phyloP scores from a whole-genome alignment of 35 echinoderm and acorn worm genomes.

The Strongylocentrotus purpuratus region DNA sequence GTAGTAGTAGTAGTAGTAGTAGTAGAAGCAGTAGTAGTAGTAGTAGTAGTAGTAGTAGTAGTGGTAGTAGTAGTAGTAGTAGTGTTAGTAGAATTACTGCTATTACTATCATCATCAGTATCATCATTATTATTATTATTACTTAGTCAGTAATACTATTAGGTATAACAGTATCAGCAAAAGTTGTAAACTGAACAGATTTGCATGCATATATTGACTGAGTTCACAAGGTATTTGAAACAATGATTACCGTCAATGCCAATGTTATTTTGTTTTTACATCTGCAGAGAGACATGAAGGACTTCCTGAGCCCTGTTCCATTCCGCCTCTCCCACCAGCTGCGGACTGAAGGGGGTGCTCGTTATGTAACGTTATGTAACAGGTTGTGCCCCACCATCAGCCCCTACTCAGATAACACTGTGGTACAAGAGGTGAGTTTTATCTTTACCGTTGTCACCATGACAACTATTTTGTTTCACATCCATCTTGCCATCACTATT shows the following conservation, averaged over 20 bases:
- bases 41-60: too few species aligned
- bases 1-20: too few species aligned
- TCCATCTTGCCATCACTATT: neutral
- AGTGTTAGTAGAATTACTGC: neutral
- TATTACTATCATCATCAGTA: too few species aligned
- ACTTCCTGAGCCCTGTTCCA: constrained; percentile 80
- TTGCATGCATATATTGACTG: neutral
- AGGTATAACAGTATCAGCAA: neutral
- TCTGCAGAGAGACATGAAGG: constrained; percentile 65
- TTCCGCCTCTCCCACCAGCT: constrained; percentile 73
- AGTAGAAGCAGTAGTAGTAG: too few species aligned
- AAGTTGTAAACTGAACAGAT: neutral
- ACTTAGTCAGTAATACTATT: neutral
- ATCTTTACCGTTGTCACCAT: neutral
- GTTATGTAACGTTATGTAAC: constrained; percentile 48
- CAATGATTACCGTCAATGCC: neutral
- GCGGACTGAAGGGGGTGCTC: constrained; percentile 16
- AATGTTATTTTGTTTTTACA: neutral
- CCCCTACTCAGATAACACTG: constrained; percentile 69
- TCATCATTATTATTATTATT: too few species aligned
- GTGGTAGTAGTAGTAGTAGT: too few species aligned
- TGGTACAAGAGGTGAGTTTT: constrained; percentile 69
- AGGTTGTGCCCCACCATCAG: constrained; percentile 72
- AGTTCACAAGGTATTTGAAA: neutral
- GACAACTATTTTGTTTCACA: neutral